Base-by-base conservation (phyloP, 2,113 vertebrate species). In the Oreochromis niloticus region DNA sequence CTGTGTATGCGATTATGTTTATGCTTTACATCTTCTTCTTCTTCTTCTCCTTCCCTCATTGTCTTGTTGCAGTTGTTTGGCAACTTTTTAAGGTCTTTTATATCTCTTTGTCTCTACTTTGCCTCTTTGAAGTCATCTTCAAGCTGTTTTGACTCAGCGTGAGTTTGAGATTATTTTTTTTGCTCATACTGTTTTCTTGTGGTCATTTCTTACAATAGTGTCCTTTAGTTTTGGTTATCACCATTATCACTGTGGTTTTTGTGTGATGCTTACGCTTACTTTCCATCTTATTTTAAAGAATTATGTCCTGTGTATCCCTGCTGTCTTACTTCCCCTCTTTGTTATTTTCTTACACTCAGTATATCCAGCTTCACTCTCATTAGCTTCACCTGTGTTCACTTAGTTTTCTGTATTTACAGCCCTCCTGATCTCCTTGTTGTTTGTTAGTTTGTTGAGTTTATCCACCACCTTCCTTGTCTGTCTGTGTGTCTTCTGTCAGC, bases 271-370 rank as follows among this genome's bases (percentile, higher is more conserved):
- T 52, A 50, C 1, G n/a, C 46, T 78, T 52, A 52, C 27, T 52
- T 34, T 6, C 6, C 0, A 0, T 78, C 6, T 50, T 75, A 13
- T 32, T 75, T 78, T 13, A 0, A 78, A 78, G 4, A 50, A 11
- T 50, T 50, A 19, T 19, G 1, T 11, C 27, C 0, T 50, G 73
- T 34, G 27, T n/a, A 52, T 52, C 30, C 10, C 46, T 19, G 30
- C 4, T n/a, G 73, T 32, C 11, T 78, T 52, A 52, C 27, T 78
- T 78, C 27, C 73, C 30, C 27, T 52, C 27, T 78, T 32, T 50
- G 6, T 30, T 19, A 48, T 30, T 78, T 78, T 50, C 24, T 5
- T 27, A 48, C 24, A 11, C 14, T 30, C 43, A 12, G 9, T 19
- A 50, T 7, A 32, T 16, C 27, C 43, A 19, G 16, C 6, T 50